Base-by-base conservation (phyloP, 2,888 invertebrate species). In the Andrena bucephala region DNA sequence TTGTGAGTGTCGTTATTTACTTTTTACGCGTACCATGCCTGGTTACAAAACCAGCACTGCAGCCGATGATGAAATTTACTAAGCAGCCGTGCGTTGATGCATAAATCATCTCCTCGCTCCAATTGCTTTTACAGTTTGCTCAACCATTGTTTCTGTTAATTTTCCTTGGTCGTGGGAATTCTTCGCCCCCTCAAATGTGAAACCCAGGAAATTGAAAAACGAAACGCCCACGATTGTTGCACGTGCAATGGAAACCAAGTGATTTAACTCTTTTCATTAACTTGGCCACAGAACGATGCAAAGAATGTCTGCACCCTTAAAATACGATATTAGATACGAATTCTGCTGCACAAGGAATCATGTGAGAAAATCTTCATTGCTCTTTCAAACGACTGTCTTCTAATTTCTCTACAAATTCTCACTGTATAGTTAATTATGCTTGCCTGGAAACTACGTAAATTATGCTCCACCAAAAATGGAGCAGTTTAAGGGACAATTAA, bases 11-110 rank as follows among this genome's bases (percentile, higher is more conserved):
- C 48, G 52, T 78, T 72, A 36, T 62, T 79, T 71, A 70, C 60
- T 70, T 77, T 80, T 80, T 69, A 42, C 60, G 27, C 52, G 10
- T 8, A 66, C 36, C 29, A 57, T 20, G 13, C 2, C 5, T 10
- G 20, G 24, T 13, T 62, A 54, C 31, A 48, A n/a, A 7, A 24
- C 31, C 27, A 48, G 54, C 63, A 29, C 48, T 66, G 31, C 48
- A 20, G 57, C 16, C 52, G 36, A 31, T 31, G 60, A 77, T 77
- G 52, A 65, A 77, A 65, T 77, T 76, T 54, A n/a, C 27, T 29
- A 65, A 57, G 54, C 52, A 6, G 48, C 57, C 52, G 7, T 7
- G 16, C 8, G 24, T 1, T 13, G 54, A n/a, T 31, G 76, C 31
- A 31, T 59, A 77, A 77, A 48, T 27, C 27, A 50, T 36, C 62